Conservation (phyloP, 2,113 vertebrate species). For the Eira barbara region DNA sequence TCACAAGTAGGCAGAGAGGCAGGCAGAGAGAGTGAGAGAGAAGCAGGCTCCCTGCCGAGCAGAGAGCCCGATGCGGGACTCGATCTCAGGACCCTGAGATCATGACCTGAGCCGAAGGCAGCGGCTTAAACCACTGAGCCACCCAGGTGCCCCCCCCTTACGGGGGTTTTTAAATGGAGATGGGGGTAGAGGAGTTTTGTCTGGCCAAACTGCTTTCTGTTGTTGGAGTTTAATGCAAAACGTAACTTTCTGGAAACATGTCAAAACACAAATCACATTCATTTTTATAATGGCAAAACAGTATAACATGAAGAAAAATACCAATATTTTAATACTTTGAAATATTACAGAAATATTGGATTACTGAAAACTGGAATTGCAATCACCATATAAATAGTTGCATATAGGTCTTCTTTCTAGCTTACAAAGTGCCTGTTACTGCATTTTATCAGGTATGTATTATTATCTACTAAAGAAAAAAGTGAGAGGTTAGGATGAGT, state of each 20-base stretch:
- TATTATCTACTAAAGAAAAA: neutral
- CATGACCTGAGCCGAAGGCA: no score
- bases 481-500: neutral
- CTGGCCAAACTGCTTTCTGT: neutral
- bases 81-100: no score
- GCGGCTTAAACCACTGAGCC: no score
- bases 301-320: neutral
- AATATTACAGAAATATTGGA: neutral
- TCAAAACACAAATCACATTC: neutral
- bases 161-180: neutral
- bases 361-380: slow-evolving; percentile 14
- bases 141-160: no score
- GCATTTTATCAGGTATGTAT: neutral
- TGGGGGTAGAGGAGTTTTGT: neutral
- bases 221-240: neutral
- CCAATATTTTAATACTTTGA: neutral
- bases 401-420: neutral
- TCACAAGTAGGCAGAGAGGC: no score
- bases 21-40: no score
- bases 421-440: neutral
- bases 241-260: neutral
- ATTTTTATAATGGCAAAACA: neutral
- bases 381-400: neutral
- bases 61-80: no score
- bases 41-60: no score